Conservation (phyloP, 2,113 vertebrate genomes). For the Orthonyx spaldingii region DNA sequence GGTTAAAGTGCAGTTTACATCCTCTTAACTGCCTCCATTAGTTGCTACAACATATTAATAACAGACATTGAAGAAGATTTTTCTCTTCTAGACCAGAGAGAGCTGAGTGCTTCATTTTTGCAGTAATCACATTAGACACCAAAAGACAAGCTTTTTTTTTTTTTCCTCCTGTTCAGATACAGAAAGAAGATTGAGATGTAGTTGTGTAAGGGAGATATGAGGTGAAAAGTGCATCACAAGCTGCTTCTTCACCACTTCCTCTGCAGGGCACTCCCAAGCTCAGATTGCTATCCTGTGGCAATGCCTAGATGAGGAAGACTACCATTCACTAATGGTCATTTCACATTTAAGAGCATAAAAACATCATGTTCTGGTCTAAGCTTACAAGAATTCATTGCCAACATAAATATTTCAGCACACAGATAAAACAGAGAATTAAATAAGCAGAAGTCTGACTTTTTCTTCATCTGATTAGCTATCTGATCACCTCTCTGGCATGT, state of each 20-base stretch:
- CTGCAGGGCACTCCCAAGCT: neutral
- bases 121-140: neutral
- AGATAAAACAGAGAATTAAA: slow-evolving; percentile 57
- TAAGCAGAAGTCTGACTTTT: neutral
- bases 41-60: neutral
- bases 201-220: neutral
- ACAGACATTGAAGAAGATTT: neutral
- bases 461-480: slow-evolving; percentile 37
- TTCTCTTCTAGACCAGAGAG: neutral
- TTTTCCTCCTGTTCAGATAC: neutral
- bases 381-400: slow-evolving; percentile 38
- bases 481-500: neutral
- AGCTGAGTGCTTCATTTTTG: neutral
- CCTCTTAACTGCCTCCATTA: neutral
- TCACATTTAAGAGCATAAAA: slow-evolving; percentile 21
- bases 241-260: neutral
- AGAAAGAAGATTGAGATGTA: neutral
- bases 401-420: slow-evolving; percentile 32
- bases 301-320: neutral
- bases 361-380: neutral
- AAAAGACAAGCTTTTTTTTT: neutral
- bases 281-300: neutral
- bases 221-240: slow-evolving; percentile 14
- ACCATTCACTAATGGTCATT: neutral
- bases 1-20: neutral